A percentile compares a stretch with the other conserved stretches of the same genome.
These are phyloP conservation scores for Chlamydotis undulata DNA, from an alignment of 2,113 vertebrate genomes.

Conservation along the genomic window DNA sequence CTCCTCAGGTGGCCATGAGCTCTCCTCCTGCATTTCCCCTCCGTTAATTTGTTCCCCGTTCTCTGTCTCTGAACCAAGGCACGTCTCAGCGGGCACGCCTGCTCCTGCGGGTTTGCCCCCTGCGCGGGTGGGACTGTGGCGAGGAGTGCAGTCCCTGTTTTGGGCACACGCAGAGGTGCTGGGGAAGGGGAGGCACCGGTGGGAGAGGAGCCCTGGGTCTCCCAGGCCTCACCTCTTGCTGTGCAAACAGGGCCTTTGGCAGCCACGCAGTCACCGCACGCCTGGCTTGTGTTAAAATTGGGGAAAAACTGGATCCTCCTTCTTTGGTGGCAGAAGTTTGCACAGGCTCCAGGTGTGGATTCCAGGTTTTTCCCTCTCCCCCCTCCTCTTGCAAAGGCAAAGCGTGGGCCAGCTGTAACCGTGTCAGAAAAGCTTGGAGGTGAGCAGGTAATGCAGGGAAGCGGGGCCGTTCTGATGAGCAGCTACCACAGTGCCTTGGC, in stretches of 20 bases:
- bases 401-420: not conserved
- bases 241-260: rapidly evolving
- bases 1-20: not conserved
- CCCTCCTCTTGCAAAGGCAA: not conserved
- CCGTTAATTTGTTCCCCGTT: rapidly evolving
- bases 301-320: not conserved
- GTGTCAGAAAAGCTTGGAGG: not conserved
- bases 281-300: not conserved
- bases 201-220: not conserved
- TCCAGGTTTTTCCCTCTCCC: not conserved
- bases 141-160: not conserved
- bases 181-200: not conserved
- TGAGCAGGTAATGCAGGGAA: not conserved
- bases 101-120: not conserved
- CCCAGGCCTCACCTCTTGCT: not conserved
- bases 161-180: too few species aligned
- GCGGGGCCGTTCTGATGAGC: not conserved
- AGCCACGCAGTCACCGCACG: rapidly evolving
- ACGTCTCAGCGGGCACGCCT: rapidly evolving
- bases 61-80: too few species aligned
- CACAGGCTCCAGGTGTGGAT: not conserved
- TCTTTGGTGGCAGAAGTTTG: not conserved
- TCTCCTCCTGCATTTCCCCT: rapidly evolving
- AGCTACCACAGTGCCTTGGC: not conserved
- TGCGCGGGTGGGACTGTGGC: too few species aligned